Evolutionary conservation across 2,113 vertebrate genomes (phyloP).

Genomic region (Vulpes ferrilata): DNA sequence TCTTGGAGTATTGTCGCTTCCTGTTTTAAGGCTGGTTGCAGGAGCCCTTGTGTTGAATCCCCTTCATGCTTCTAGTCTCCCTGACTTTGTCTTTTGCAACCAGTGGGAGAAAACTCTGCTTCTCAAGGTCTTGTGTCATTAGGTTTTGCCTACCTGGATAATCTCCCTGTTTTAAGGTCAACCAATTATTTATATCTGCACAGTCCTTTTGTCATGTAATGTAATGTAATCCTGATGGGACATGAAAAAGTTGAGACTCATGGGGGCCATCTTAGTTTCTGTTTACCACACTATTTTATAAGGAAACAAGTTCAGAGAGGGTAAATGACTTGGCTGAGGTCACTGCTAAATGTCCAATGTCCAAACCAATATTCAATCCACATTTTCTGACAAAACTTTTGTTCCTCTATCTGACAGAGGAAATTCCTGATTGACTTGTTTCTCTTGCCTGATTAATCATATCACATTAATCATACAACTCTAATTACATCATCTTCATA

Average conservation of each 20-base stretch:
- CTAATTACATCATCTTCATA: not conserved
- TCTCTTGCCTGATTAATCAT: conserved; percentile 33
- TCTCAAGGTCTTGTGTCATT: not conserved
- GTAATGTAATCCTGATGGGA: not conserved
- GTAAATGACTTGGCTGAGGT: not conserved
- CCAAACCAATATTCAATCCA: not conserved
- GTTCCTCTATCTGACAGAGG: conserved; percentile 9
- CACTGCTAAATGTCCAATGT: not conserved
- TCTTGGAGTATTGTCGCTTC: not conserved
- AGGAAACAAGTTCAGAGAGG: not conserved
- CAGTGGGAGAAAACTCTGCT: not conserved
- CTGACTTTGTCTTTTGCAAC: not conserved
- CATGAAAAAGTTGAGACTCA: not conserved
- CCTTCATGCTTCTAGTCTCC: not conserved
- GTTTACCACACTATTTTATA: not conserved
- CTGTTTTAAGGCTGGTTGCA: not conserved
- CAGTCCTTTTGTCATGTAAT: not conserved
- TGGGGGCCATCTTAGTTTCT: not conserved
- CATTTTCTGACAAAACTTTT: not conserved
- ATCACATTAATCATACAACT: conserved; percentile 13
- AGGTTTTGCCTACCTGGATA: not conserved
- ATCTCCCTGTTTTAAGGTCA: not conserved
- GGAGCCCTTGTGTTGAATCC: not conserved
- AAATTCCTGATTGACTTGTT: conserved; percentile 28
- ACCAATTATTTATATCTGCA: not conserved